Evolutionary conservation across 2,797 vertebrate species (phyloP).

Genomic region (Yasuhikotakia modesta): DNA sequence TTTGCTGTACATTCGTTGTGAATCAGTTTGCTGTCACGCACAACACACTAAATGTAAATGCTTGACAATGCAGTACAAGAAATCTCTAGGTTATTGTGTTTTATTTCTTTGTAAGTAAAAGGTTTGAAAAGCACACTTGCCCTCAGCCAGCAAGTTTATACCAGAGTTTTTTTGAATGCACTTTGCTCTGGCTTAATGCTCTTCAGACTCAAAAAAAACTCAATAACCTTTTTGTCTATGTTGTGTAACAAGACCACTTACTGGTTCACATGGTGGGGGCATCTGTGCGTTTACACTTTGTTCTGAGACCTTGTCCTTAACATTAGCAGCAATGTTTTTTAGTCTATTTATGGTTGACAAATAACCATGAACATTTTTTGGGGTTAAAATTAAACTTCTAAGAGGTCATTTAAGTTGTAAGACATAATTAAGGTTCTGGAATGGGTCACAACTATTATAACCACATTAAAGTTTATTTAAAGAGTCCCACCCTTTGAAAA

Average conservation of each 20-base stretch:
- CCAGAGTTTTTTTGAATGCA: neutral
- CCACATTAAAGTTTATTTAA: neutral
- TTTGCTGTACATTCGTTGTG: no score
- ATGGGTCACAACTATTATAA: no score
- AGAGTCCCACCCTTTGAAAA: neutral
- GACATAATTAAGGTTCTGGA: no score
- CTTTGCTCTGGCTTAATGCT: neutral
- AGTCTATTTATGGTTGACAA: neutral
- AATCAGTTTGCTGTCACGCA: neutral
- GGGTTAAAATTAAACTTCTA: no score
- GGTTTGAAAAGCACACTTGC: neutral
- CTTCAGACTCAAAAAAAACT: neutral
- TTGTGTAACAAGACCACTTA: constrained; percentile 3
- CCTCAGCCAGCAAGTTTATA: neutral
- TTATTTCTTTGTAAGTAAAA: neutral
- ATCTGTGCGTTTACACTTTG: constrained; percentile 7
- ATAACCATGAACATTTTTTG: neutral
- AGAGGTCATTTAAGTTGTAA: no score
- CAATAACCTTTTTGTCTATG: neutral
- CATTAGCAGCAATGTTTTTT: constrained; percentile 3
- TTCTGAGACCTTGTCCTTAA: neutral
- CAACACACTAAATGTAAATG: neutral
- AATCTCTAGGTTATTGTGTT: no score
- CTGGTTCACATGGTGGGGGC: neutral
- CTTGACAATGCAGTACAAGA: neutral